Percentiles rank a stretch among this genome's conserved stretches.
Conservation (phyloP, 2,888 invertebrate genomes). For the Lithophane semibrunnea region DNA sequence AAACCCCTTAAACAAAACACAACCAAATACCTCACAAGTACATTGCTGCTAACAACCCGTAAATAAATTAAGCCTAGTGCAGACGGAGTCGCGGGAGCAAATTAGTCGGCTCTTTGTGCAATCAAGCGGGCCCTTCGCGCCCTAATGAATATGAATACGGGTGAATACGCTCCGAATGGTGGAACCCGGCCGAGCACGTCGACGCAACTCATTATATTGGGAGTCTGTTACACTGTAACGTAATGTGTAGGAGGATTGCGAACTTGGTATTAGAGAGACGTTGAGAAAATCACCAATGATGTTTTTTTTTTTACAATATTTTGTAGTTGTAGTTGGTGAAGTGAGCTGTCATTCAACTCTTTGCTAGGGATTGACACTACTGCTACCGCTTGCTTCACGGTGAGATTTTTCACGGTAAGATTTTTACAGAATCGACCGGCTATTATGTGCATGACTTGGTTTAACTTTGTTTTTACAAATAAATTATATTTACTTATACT, state of each 20-base stretch:
- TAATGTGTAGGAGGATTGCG: conserved; percentile 36
- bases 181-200: conserved; percentile 75
- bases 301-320: too few species aligned
- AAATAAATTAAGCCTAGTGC: conserved; percentile 83
- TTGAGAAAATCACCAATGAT: too few species aligned
- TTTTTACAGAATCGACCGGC: too few species aligned
- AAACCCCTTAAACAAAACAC: conserved; percentile 58
- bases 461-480: too few species aligned
- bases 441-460: too few species aligned
- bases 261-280: not conserved
- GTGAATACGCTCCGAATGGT: conserved; percentile 81
- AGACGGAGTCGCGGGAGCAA: conserved; percentile 84
- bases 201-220: conserved; percentile 82
- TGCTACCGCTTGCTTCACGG: too few species aligned
- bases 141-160: conserved; percentile 90
- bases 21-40: conserved; percentile 53
- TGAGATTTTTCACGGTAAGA: too few species aligned
- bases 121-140: conserved; percentile 89
- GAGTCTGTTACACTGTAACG: conserved; percentile 69
- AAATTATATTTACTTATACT: too few species aligned
- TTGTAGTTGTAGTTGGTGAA: too few species aligned
- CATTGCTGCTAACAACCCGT: conserved; percentile 76
- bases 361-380: too few species aligned
- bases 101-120: conserved; percentile 91
- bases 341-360: too few species aligned